Conservation (phyloP, 2,113 vertebrate species). For the Sturnus vulgaris region DNA sequence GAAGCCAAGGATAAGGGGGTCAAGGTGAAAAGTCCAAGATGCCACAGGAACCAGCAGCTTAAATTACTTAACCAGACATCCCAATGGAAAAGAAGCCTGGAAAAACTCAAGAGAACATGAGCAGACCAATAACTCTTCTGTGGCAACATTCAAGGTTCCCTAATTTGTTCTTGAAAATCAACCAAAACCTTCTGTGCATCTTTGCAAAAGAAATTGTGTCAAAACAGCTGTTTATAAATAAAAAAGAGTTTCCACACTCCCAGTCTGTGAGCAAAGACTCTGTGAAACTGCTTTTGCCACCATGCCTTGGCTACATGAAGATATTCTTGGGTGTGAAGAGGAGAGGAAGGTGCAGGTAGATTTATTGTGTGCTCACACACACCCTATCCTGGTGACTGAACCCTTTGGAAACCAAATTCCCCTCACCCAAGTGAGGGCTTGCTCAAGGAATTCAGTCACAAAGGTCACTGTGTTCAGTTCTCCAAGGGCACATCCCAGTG, state of each 20-base stretch:
- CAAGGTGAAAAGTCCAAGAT: neutral
- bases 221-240: neutral
- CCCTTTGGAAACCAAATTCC: neutral
- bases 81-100: neutral
- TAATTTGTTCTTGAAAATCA: neutral
- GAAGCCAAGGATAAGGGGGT: neutral
- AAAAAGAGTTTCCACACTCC: neutral
- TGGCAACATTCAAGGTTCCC: neutral
- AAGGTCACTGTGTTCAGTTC: neutral
- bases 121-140: neutral
- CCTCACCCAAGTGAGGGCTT: neutral
- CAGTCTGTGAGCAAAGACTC: neutral
- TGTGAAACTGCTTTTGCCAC: neutral
- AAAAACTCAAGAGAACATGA: constrained; percentile 17
- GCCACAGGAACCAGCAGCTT: neutral
- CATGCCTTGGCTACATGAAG: neutral
- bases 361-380: neutral
- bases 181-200: neutral
- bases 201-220: neutral
- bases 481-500: neutral
- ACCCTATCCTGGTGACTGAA: neutral
- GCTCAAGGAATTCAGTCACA: neutral
- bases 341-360: neutral
- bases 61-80: neutral
- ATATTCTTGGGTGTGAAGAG: neutral